phyloP scores from a whole-genome alignment of 1,140 invertebrate species.

The Magallana ariakensis region DNA sequence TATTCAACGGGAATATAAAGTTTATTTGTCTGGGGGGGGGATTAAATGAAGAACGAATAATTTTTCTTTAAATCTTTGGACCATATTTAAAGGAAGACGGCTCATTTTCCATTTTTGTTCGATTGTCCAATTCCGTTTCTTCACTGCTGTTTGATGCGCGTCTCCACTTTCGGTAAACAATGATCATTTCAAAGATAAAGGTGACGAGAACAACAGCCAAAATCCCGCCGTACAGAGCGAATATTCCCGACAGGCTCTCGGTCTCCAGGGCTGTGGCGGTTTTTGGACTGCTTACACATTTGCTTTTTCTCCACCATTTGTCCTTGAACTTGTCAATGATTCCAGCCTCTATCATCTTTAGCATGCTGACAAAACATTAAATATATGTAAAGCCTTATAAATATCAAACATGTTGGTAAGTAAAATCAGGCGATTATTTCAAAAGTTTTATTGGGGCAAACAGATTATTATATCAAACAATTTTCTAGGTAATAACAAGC shows the following conservation, averaged over 20 bases:
- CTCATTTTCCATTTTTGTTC: no score
- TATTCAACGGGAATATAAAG: no score
- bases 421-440: no score
- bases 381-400: neutral
- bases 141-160: neutral
- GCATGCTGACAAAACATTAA: constrained; percentile 59
- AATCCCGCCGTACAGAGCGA: neutral
- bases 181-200: neutral
- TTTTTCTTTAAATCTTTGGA: no score
- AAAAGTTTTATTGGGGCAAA: no score
- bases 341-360: constrained; percentile 67
- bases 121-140: neutral
- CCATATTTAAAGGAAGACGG: no score
- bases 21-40: no score
- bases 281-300: neutral
- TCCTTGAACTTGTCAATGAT: constrained; percentile 64
- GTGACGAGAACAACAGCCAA: neutral
- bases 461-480: no score
- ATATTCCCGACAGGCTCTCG: neutral
- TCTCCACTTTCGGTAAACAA: neutral
- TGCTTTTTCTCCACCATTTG: constrained; percentile 59
- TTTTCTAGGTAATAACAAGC: no score
- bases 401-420: no score
- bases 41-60: no score
- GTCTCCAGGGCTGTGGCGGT: neutral